Conservation (phyloP, 2,113 vertebrate genomes). For the Jaculus jaculus region DNA sequence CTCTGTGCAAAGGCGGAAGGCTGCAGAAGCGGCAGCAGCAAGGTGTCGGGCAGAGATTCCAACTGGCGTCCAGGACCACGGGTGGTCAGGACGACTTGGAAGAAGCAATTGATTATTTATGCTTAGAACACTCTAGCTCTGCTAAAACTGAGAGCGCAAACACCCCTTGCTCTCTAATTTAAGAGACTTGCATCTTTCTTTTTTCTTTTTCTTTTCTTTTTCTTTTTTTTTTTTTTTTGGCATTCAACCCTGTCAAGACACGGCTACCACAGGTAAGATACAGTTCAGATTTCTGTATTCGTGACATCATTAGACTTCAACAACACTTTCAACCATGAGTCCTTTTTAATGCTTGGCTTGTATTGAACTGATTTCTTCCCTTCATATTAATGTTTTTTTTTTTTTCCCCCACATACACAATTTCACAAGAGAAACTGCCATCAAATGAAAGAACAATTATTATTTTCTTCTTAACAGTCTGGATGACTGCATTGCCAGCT, state of each 20-base stretch:
- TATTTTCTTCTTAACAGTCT: conserved; percentile 50
- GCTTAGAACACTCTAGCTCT: conserved; percentile 75
- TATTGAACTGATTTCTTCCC: neutral
- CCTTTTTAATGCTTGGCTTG: conserved; percentile 67
- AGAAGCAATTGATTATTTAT: conserved; percentile 81
- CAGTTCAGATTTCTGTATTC: conserved; percentile 78
- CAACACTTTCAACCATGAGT: conserved; percentile 69
- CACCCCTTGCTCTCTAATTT: conserved; percentile 77
- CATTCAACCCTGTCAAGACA: conserved; percentile 79
- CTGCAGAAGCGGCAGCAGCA: conserved; percentile 83
- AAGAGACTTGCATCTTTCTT: conserved; percentile 80
- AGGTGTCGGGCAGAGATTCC: conserved; percentile 80
- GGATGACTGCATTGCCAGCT: conserved; percentile 50
- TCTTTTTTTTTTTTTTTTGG: too few species aligned
- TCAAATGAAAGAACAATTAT: conserved; percentile 55
- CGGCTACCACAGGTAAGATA: conserved; percentile 85
- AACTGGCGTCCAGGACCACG: conserved; percentile 76
- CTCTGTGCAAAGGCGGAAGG: conserved; percentile 81
- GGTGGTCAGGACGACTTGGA: conserved; percentile 81
- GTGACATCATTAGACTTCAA: conserved; percentile 75
- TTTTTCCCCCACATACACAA: conserved; percentile 56
- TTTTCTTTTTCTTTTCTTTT: too few species aligned
- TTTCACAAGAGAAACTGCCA: conserved; percentile 68
- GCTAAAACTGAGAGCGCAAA: conserved; percentile 79
- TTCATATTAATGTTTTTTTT: conserved; percentile 63